Evolutionary conservation across 1,140 invertebrate species (phyloP), one percentile per base, ranked within the genome.

Genomic region (Saccostrea glomerata): DNA sequence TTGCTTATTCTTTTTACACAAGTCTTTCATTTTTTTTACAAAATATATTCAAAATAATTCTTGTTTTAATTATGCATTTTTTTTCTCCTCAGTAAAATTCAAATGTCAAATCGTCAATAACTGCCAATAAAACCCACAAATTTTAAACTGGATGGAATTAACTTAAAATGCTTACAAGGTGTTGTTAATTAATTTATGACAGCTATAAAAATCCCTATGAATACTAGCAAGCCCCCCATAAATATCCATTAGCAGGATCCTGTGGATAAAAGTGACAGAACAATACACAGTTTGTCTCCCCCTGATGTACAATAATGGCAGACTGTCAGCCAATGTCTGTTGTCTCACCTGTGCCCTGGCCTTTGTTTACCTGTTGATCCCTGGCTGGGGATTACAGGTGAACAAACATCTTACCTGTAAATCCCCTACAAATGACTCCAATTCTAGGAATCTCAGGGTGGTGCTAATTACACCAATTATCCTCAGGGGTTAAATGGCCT

Each of bases 331-430:
- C 60, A 66, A 66, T 66, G 13, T 0, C 20, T 66, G 60, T 66
- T 0, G 60, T 23, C 23, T 66, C 60, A 66, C 15, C 60, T 66
- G 60, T 66, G 17, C 9, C 60, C 60, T 66, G 60, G 60, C 60
- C 60, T 66, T 66, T 66, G 60, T 66, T 20, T 20, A 66, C 60
- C 60, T 66, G 60, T 66, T 66, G 60, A 66, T 66, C 60, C 60
- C 60, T 6, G 60, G 20, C 60, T 66, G 60, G 15, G 20, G 13
- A 66, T 66, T 66, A 66, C 60, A 66, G 60, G 60, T 66, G 60
- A 66, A 66, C 60, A 20, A 66, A 66, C 60, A 66, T 66, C 60
- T 66, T 66, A 66, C 60, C 60, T 66, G 60, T 66, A 66, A 66
- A 66, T 66, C 60, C 60, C 60, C 20, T 23, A 66, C 17, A n/a